These are phyloP conservation scores for Amblyopsis hoosieri DNA, from an alignment of 2,797 vertebrate species.

Conservation along the genomic window DNA sequence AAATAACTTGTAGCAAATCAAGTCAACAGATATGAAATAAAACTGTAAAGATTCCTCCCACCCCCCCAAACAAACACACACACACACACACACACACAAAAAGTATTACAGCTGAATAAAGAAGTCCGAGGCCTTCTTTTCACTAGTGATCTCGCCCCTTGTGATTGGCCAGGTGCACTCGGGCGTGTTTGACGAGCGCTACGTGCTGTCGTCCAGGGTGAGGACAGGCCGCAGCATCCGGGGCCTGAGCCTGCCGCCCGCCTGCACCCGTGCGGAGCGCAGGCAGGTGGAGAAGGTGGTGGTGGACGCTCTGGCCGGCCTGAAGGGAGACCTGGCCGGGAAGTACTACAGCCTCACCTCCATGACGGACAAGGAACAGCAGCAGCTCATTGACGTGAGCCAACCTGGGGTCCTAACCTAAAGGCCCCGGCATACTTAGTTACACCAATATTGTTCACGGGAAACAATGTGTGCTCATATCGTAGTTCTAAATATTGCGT, in stretches of 20 bases:
- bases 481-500: no score
- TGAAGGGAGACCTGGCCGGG: constrained; percentile 85
- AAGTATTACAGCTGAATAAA: no score
- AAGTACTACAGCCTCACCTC: constrained; percentile 89
- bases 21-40: no score
- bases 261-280: constrained; percentile 91
- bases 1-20: no score
- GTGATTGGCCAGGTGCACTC: constrained; percentile 80
- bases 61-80: no score
- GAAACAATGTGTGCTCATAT: no score
- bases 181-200: constrained; percentile 91
- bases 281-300: constrained; percentile 92
- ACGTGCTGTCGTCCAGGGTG: constrained; percentile 93
- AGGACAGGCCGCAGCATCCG: constrained; percentile 96
- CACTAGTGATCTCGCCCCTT: not conserved
- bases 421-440: not conserved
- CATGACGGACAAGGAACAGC: constrained; percentile 93
- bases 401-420: not conserved
- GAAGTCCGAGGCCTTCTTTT: not conserved
- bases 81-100: no score
- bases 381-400: constrained; percentile 95
- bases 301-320: constrained; percentile 85
- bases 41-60: no score
- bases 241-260: constrained; percentile 91
- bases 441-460: not conserved